Conservation (phyloP, 1,140 invertebrate species). For the Microvelia longipes region DNA sequence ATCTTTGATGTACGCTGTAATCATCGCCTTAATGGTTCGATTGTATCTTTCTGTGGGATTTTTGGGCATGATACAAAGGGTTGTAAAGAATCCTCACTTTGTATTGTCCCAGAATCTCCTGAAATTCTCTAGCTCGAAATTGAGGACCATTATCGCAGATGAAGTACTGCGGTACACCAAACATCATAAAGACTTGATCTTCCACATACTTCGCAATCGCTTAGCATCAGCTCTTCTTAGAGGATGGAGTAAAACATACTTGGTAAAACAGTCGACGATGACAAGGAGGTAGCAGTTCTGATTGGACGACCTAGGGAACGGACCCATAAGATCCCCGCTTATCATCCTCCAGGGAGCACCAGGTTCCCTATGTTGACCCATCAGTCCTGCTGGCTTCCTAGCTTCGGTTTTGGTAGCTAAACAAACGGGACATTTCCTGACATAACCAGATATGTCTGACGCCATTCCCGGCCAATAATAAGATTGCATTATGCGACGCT, state of each 20-base stretch:
- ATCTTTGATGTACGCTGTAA: background rate
- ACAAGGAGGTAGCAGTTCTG: conserved; percentile 27
- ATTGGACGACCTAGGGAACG: conserved; percentile 24
- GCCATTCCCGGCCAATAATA: conserved; percentile 15
- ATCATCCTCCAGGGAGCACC: conserved; percentile 14
- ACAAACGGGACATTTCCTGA: conserved; percentile 19
- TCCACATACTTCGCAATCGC: background rate
- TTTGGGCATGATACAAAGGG: background rate
- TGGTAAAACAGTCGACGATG: conserved; percentile 28
- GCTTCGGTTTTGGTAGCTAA: background rate
- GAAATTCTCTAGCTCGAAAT: background rate
- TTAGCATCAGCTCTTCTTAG: conserved; percentile 10
- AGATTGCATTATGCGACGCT: conserved; percentile 14
- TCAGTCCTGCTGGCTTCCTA: background rate
- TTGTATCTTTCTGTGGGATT: background rate
- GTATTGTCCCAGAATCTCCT: background rate
- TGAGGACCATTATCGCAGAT: background rate
- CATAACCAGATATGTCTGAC: conserved; percentile 16
- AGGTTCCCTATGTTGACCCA: background rate
- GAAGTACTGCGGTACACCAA: background rate
- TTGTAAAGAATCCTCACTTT: background rate
- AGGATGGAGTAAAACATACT: conserved; percentile 27
- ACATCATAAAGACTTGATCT: background rate
- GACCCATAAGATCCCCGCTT: conserved; percentile 31
- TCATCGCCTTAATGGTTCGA: background rate